These are phyloP conservation scores for Ceratosolen fusciceps DNA, from an alignment of 1,140 invertebrate species.

Conservation along the genomic window DNA sequence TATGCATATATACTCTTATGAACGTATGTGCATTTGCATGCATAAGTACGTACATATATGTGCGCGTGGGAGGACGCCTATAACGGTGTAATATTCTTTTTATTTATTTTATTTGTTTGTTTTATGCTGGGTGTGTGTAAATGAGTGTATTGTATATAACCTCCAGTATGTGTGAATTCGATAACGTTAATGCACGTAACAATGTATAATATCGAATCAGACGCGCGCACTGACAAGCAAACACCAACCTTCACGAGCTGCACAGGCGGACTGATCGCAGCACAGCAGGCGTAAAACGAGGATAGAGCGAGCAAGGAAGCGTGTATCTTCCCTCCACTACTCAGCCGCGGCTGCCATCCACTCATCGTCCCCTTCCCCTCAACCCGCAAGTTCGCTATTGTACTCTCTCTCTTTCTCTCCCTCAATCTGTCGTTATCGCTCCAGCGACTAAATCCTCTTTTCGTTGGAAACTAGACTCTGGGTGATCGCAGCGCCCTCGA, in stretches of 20 bases:
- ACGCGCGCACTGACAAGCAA: slow-evolving; percentile 39
- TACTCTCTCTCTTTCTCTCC: not conserved
- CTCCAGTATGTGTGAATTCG: not conserved
- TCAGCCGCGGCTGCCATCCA: not conserved
- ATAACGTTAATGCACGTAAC: not conserved
- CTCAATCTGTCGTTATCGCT: not conserved
- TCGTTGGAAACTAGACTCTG: not conserved
- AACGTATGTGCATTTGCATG: not conserved
- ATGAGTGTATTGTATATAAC: not conserved
- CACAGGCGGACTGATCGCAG: slow-evolving; percentile 45
- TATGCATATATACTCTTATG: not conserved
- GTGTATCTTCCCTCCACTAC: slow-evolving; percentile 38
- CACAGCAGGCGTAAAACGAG: slow-evolving; percentile 25
- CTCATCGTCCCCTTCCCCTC: no score
- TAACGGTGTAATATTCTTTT: no score
- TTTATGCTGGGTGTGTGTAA: not conserved
- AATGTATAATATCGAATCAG: not conserved
- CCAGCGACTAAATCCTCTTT: no score
- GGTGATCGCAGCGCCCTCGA: slow-evolving; percentile 1
- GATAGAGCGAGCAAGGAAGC: slow-evolving; percentile 27
- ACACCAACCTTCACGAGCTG: slow-evolving; percentile 48
- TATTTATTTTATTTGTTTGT: not conserved
- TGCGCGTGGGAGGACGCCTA: not conserved
- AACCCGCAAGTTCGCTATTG: no score
- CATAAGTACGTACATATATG: not conserved